Evolutionary conservation across 2,888 invertebrate species (phyloP).

Genomic region (Drosophila mayaguana): DNA sequence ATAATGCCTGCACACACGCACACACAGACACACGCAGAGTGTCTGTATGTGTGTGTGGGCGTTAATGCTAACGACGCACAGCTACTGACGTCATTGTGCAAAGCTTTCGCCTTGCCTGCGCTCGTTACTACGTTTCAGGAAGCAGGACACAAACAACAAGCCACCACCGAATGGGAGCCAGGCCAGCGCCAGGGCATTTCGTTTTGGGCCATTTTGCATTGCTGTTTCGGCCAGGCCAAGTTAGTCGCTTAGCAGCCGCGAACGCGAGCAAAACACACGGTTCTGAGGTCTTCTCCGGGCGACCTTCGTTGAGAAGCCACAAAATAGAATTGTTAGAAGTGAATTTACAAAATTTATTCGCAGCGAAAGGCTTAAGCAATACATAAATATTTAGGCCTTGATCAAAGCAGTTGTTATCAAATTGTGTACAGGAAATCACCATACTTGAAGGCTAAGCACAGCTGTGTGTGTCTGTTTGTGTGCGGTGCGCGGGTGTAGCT

Average conservation of each 20-base stretch:
- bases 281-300: conserved; percentile 23
- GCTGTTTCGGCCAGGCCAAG: conserved; percentile 51
- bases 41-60: conserved; percentile 54
- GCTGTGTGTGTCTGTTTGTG: conserved; percentile 12
- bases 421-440: background rate
- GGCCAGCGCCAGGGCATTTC: conserved; percentile 35
- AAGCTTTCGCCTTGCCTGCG: conserved; percentile 65
- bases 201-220: conserved; percentile 66
- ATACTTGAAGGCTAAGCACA: conserved; percentile 38
- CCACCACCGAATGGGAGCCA: conserved; percentile 33
- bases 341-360: conserved; percentile 11
- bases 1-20: conserved; percentile 62
- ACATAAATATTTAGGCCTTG: background rate
- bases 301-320: conserved; percentile 44
- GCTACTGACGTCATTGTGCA: conserved; percentile 80
- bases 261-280: conserved; percentile 67
- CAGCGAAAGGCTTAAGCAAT: background rate
- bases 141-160: conserved; percentile 63
- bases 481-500: conserved; percentile 39
- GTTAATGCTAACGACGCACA: conserved; percentile 54
- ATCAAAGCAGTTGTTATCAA: conserved; percentile 6
- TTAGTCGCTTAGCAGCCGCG: conserved; percentile 81
- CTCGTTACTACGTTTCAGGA: conserved; percentile 74
- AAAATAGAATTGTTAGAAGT: conserved; percentile 17
- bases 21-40: conserved; percentile 7